These are phyloP conservation scores for Podarcis lilfordi DNA, from an alignment of 2,797 vertebrate genomes.

Conservation along the genomic window DNA sequence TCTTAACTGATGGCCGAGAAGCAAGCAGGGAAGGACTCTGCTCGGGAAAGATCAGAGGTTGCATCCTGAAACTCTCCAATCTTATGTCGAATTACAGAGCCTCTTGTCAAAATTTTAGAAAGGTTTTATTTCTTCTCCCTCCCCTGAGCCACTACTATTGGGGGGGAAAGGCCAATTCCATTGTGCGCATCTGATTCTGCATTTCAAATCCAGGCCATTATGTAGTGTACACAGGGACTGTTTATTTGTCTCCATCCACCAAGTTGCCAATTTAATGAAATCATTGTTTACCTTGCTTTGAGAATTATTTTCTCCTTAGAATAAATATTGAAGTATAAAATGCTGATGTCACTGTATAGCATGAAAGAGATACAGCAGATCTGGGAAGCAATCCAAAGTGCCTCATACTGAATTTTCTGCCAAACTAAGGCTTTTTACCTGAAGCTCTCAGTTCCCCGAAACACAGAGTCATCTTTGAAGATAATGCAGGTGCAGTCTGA, in stretches of 20 bases:
- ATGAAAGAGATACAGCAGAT: conserved; percentile 52
- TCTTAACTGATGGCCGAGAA: not conserved
- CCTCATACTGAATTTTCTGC: conserved; percentile 65
- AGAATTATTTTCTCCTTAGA: conserved; percentile 66
- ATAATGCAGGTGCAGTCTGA: conserved; percentile 45
- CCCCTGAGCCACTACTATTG: not conserved
- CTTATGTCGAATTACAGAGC: conserved; percentile 1
- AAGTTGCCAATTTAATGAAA: conserved; percentile 62
- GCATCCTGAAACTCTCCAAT: conserved; percentile 31
- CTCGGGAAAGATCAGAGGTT: conserved; percentile 17
- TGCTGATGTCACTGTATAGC: conserved; percentile 64
- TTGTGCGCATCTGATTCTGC: conserved; percentile 15
- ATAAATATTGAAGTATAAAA: conserved; percentile 74
- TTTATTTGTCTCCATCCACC: conserved; percentile 34
- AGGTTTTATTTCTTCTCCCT: not conserved
- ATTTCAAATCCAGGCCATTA: conserved; percentile 23
- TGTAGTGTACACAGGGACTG: not conserved
- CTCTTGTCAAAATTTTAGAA: conserved; percentile 35
- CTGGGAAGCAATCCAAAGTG: conserved; percentile 70
- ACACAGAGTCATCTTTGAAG: conserved; percentile 44
- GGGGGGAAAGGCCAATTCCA: not conserved
- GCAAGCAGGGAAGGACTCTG: not conserved
- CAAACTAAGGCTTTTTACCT: conserved; percentile 62
- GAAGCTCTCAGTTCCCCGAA: conserved; percentile 29
- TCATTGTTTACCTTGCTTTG: conserved; percentile 66